A percentile compares a stretch with the other conserved stretches of the same genome.
Evolutionary conservation across 2,113 vertebrate genomes (phyloP).

Genomic region (Mobula birostris): DNA sequence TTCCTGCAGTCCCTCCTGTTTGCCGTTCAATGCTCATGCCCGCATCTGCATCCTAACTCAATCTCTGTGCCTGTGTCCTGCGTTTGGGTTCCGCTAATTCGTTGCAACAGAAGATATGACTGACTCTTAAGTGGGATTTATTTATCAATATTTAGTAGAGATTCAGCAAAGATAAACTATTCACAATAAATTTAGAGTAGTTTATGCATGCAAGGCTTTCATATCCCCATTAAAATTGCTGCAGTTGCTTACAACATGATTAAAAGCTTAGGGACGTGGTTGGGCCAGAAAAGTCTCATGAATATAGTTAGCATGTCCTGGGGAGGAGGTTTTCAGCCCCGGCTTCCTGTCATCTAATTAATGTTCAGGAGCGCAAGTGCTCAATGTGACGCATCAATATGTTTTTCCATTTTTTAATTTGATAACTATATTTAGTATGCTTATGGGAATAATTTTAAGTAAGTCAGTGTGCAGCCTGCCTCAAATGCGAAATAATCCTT

Average conservation of each 20-base stretch:
- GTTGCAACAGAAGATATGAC: no score
- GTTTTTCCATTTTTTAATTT: slow-evolving; percentile 31
- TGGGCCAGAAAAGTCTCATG: neutral
- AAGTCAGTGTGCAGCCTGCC: slow-evolving; percentile 4
- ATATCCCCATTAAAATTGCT: neutral
- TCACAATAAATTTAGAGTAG: neutral
- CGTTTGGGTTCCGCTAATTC: no score
- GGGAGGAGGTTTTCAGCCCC: neutral
- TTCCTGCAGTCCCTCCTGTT: no score
- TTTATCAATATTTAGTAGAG: neutral
- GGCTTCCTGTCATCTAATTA: slow-evolving; percentile 25
- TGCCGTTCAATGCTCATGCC: no score
- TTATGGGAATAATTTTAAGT: slow-evolving; percentile 29
- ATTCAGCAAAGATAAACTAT: neutral
- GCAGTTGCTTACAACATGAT: neutral
- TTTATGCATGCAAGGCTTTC: slow-evolving; percentile 24
- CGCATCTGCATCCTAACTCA: no score
- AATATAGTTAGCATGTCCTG: neutral
- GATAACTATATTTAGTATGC: slow-evolving; percentile 27
- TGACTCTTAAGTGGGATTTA: no score
- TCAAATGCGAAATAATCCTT: slow-evolving; percentile 24
- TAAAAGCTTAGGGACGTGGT: neutral
- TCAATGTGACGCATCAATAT: slow-evolving; percentile 16
- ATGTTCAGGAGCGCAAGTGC: neutral
- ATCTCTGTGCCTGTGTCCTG: no score